Percentiles rank a stretch among this genome's conserved stretches.
These are phyloP conservation scores for Oreotrochilus melanogaster DNA, from an alignment of 2,113 vertebrate species.

Conservation along the genomic window DNA sequence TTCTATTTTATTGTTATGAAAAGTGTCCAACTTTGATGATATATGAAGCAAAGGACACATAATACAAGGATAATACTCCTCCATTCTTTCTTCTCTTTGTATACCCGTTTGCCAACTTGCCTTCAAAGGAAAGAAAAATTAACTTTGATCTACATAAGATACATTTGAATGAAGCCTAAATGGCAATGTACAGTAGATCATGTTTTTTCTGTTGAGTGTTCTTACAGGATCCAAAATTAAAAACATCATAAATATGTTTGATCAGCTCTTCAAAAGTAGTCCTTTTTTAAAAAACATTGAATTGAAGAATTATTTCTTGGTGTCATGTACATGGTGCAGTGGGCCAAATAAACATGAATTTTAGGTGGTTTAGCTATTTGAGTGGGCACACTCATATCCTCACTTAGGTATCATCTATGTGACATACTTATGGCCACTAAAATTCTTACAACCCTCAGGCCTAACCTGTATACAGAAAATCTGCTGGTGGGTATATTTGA, in stretches of 20 bases:
- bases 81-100: neutral
- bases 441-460: neutral
- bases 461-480: neutral
- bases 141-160: conserved; percentile 35
- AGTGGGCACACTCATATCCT: neutral
- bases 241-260: conserved; percentile 10
- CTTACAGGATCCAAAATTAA: conserved; percentile 18
- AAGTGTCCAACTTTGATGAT: neutral
- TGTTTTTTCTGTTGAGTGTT: neutral
- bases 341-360: conserved; percentile 20
- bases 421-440: neutral
- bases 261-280: neutral
- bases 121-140: conserved; percentile 42
- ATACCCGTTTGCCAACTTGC: conserved; percentile 22
- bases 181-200: neutral
- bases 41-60: neutral
- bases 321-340: neutral
- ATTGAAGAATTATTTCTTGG: neutral
- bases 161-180: conserved; percentile 3
- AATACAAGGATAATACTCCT: neutral
- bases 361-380: neutral
- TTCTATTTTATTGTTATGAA: neutral
- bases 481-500: neutral
- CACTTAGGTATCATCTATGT: neutral
- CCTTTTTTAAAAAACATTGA: neutral